Evolutionary conservation across 2,797 vertebrate species (phyloP), one percentile per base, ranked within the genome.

Genomic region (Chloroceryle inda): DNA sequence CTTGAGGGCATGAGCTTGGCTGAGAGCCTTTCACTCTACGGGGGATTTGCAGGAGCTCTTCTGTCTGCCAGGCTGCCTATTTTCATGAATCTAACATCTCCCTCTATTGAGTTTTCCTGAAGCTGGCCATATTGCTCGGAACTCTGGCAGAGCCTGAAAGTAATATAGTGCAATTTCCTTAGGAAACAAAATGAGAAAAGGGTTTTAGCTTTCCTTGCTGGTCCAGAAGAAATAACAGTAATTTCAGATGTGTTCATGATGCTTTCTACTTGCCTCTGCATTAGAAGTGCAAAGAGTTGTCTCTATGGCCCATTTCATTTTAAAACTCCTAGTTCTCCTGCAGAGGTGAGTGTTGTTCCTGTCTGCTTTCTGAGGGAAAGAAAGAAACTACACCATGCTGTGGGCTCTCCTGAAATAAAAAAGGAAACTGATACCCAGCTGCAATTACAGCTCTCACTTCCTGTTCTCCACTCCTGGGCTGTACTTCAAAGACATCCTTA

Each of bases 371-470:
- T 26, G 59, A 69, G 33, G 47, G 35, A 89, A 23, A 44, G n/a
- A 58, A 53, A 45, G 55, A 84, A 73, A 49, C 67, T 55, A 66
- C 80, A 72, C 83, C 66, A 5, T 29, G 52, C 85, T 67, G 73
- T 58, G 67, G 86, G 67, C 9, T 58, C 68, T 92, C 67, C 83
- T 52, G 68, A 95, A 89, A 73, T 92, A 87, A 95, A 89, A 92
- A 89, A 90, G 83, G 91, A 97, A 95, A 79, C 88, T 56, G 83
- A 89, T 94, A 94, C 93, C 91, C 89, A 74, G 74, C 89, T 89
- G 88, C 88, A 96, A 95, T 96, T 92, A 95, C 80, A 95, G 83
- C 77, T 84, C 85, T 84, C 61, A 4, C 90, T 96, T 96, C 93
- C 96, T 82, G 83, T 79, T 92, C 85, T 92, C 80, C 1, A 3